Evolutionary conservation across 2,113 vertebrate species (phyloP).

Genomic region (Turnix velox): DNA sequence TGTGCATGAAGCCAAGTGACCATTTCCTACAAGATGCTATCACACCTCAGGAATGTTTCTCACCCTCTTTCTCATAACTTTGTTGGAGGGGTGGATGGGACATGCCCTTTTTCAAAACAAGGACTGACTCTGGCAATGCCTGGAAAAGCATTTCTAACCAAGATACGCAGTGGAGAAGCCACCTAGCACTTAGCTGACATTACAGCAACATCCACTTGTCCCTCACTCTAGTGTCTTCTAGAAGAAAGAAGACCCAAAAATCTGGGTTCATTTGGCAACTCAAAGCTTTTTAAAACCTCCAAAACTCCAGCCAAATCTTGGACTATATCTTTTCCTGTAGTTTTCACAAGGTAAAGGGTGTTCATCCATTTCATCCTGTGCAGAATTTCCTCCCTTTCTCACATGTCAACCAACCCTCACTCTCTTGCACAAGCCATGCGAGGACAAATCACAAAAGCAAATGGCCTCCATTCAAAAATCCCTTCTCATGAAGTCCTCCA

Average conservation of each 20-base stretch:
- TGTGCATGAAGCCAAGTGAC: neutral
- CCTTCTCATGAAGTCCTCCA: neutral
- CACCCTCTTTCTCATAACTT: neutral
- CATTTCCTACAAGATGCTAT: neutral
- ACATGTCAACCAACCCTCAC: neutral
- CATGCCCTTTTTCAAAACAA: neutral
- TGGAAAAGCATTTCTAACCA: neutral
- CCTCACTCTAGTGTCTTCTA: neutral
- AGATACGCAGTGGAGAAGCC: neutral
- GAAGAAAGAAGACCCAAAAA: too few species aligned
- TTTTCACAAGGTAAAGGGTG: neutral
- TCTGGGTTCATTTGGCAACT: neutral
- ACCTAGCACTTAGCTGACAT: neutral
- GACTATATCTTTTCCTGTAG: neutral
- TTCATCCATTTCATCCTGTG: neutral
- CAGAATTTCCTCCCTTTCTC: neutral
- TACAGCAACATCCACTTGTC: neutral
- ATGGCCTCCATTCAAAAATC: neutral
- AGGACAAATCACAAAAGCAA: neutral
- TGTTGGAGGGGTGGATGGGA: neutral
- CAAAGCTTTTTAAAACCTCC: neutral
- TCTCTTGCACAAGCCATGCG: neutral
- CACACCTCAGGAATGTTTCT: neutral
- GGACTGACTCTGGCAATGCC: neutral
- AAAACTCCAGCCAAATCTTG: neutral